Evolutionary conservation across 2,113 vertebrate genomes (phyloP).

Genomic region (Cavia aperea): DNA sequence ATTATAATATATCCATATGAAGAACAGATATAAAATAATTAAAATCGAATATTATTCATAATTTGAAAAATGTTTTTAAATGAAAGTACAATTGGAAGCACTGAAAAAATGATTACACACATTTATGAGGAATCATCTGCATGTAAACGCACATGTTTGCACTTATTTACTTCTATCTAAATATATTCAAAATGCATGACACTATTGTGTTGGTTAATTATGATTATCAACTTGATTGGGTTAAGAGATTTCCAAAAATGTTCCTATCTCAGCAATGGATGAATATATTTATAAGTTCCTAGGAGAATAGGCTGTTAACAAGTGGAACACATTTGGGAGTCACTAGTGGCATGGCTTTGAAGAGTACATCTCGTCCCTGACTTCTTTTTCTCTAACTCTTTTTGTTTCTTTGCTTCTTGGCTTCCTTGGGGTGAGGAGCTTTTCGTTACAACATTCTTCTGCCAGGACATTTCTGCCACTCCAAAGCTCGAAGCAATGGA

Average conservation of each 20-base stretch:
- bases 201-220: not conserved
- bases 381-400: not conserved
- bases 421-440: not conserved
- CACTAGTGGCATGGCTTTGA: not conserved
- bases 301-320: not conserved
- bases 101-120: slow-evolving; percentile 5
- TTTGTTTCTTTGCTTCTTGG: not conserved
- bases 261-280: not conserved
- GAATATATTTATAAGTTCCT: not conserved
- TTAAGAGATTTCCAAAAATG: not conserved
- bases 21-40: slow-evolving; percentile 9
- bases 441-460: not conserved
- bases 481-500: not conserved
- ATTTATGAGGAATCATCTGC: not conserved
- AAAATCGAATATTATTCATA: not conserved
- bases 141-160: not conserved
- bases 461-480: not conserved
- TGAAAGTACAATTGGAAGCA: not conserved
- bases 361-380: not conserved
- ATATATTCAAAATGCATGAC: not conserved
- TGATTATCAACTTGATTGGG: not conserved
- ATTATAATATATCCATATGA: not conserved
- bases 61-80: not conserved
- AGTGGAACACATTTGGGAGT: not conserved
- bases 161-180: not conserved